These are phyloP conservation scores for Chrysodeixis includens DNA, from an alignment of 2,888 invertebrate species.

Conservation along the genomic window DNA sequence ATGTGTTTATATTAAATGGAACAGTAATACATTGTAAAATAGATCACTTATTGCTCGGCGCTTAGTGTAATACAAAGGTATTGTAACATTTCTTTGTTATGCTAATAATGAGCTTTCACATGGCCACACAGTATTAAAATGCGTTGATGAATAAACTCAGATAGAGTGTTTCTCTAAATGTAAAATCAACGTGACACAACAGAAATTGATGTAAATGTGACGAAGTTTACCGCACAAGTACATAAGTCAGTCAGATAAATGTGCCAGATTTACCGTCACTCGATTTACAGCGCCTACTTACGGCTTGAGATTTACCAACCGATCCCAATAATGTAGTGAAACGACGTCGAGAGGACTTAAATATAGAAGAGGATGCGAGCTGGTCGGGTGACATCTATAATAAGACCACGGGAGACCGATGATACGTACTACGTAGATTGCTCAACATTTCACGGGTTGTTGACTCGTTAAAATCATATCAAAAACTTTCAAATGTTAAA, in stretches of 20 bases:
- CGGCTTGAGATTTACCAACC: slow-evolving; percentile 66
- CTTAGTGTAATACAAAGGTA: slow-evolving; percentile 21
- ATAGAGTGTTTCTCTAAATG: slow-evolving; percentile 45
- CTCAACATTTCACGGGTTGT: slow-evolving; percentile 85
- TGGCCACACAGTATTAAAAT: slow-evolving; percentile 42
- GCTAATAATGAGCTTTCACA: slow-evolving; percentile 54
- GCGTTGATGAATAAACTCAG: slow-evolving; percentile 38
- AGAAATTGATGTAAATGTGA: slow-evolving; percentile 43
- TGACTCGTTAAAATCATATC: slow-evolving; percentile 71
- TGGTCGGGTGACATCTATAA: slow-evolving; percentile 89
- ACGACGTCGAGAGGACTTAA: slow-evolving; percentile 80
- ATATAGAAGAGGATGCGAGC: slow-evolving; percentile 88
- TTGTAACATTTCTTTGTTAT: slow-evolving; percentile 49
- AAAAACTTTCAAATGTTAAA: slow-evolving; percentile 20
- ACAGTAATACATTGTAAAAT: background rate
- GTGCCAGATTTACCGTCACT: slow-evolving; percentile 36
- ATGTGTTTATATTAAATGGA: background rate
- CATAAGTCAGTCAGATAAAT: slow-evolving; percentile 47
- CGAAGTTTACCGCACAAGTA: slow-evolving; percentile 28
- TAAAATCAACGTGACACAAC: slow-evolving; percentile 45
- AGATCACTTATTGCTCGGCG: slow-evolving; percentile 33
- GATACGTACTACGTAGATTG: slow-evolving; percentile 81
- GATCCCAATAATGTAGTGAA: slow-evolving; percentile 73
- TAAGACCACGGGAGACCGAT: slow-evolving; percentile 87
- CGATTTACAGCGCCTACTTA: slow-evolving; percentile 57